A percentile compares a stretch with the other conserved stretches of the same genome.
Evolutionary conservation across 1,140 invertebrate genomes (phyloP).

Genomic region (Zaprionus tsacasi): DNA sequence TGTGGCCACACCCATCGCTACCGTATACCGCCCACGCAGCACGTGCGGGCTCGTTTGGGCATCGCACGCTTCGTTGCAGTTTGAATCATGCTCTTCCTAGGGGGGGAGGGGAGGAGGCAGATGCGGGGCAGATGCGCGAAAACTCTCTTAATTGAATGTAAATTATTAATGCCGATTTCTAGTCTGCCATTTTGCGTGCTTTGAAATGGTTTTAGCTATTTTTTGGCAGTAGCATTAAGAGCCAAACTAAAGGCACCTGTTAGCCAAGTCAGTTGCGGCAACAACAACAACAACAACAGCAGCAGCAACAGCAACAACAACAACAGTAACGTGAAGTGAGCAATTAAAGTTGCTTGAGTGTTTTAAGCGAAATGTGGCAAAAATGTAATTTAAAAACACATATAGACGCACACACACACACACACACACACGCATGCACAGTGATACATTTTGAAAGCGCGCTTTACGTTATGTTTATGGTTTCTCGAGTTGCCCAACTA

Average conservation of each 20-base stretch:
- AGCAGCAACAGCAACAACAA: constrained; percentile 31
- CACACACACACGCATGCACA: constrained; percentile 11
- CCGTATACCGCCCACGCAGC: constrained; percentile 7
- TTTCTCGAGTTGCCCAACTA: constrained; percentile 70
- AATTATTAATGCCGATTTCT: constrained; percentile 61
- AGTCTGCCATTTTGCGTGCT: constrained; percentile 35
- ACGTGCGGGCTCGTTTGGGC: constrained; percentile 32
- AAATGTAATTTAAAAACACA: constrained; percentile 70
- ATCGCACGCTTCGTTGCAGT: constrained; percentile 56
- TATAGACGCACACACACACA: constrained; percentile 18
- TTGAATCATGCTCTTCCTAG: constrained; percentile 19
- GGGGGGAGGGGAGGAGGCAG: too few species aligned
- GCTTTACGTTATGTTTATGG: constrained; percentile 79
- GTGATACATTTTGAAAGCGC: constrained; percentile 72
- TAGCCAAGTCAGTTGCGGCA: constrained; percentile 60
- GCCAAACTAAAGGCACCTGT: constrained; percentile 47
- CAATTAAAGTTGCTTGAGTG: constrained; percentile 67
- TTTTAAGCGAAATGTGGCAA: constrained; percentile 72
- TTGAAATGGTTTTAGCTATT: constrained; percentile 16
- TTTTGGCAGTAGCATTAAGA: constrained; percentile 51
- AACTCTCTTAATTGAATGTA: constrained; percentile 55
- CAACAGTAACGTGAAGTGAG: constrained; percentile 64
- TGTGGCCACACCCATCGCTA: background rate
- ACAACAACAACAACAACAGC: constrained; percentile 40
- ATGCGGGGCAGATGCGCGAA: constrained; percentile 46